A percentile compares a stretch with the other conserved stretches of the same genome.
These are phyloP conservation scores for Phrynosoma blainvillii DNA, from an alignment of 2,113 vertebrate genomes.

Conservation along the genomic window DNA sequence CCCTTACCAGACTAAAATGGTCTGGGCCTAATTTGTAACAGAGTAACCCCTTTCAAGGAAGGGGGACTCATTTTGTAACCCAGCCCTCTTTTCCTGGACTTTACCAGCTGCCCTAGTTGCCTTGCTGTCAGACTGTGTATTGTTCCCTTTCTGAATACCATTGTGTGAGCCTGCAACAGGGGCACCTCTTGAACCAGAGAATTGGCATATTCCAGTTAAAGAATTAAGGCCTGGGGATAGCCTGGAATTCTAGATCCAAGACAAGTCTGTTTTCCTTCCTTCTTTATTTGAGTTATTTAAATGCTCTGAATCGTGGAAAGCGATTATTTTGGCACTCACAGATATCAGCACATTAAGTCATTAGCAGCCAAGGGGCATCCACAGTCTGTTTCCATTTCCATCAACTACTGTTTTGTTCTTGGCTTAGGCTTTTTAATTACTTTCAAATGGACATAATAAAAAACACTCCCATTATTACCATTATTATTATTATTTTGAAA, in stretches of 20 bases:
- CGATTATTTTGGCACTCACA: slow-evolving; percentile 42
- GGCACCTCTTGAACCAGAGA: not conserved
- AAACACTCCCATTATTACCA: not conserved
- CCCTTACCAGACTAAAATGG: no score
- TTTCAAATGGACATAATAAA: slow-evolving; percentile 27
- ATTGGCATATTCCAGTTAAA: not conserved
- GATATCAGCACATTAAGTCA: slow-evolving; percentile 8
- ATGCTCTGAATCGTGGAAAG: slow-evolving; percentile 33
- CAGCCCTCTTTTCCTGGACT: not conserved
- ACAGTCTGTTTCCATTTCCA: slow-evolving; percentile 41
- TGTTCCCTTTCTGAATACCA: not conserved
- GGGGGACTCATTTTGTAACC: not conserved
- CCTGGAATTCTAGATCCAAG: slow-evolving; percentile 25
- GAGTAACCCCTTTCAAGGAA: not conserved
- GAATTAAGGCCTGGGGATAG: not conserved
- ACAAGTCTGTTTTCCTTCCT: slow-evolving; percentile 2
- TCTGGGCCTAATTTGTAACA: not conserved
- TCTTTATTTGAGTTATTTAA: slow-evolving; percentile 26
- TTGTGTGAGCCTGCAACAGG: not conserved
- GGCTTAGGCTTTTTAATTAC: slow-evolving; percentile 15
- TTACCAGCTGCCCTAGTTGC: not conserved
- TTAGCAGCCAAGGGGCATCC: slow-evolving; percentile 22
- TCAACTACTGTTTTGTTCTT: slow-evolving; percentile 43
- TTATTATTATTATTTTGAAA: not conserved
- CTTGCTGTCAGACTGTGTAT: not conserved